phyloP scores from a whole-genome alignment of 1,140 invertebrate species.

The honey bee (Apis mellifera) region DNA sequence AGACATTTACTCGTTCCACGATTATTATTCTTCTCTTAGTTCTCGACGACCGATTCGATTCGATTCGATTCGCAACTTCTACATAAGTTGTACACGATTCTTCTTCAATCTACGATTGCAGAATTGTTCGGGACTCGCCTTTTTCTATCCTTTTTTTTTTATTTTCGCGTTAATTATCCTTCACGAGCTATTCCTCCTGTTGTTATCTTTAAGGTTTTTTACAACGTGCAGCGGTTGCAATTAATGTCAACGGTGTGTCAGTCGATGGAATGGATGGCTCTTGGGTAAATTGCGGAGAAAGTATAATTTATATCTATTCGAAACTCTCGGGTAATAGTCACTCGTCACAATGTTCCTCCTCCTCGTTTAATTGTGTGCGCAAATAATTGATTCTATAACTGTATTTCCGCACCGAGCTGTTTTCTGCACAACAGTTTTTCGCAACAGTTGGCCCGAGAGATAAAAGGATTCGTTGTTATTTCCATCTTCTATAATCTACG shows the following conservation, averaged over 20 bases:
- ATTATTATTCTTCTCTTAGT: not conserved
- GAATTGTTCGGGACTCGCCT: too few species aligned
- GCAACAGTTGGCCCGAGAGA: not conserved
- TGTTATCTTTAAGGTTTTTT: conserved; percentile 24
- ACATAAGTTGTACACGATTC: too few species aligned
- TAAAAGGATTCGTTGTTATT: conserved; percentile 12
- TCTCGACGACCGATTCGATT: not conserved
- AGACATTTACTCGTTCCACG: conserved; percentile 3
- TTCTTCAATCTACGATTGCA: too few species aligned
- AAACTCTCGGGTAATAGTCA: not conserved
- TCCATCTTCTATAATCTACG: not conserved
- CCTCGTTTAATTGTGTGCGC: conserved; percentile 22
- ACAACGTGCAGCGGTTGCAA: conserved; percentile 10
- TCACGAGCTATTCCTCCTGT: not conserved
- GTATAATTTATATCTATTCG: conserved; percentile 25
- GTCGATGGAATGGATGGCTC: not conserved
- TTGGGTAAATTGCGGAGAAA: conserved; percentile 13
- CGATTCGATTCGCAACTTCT: not conserved
- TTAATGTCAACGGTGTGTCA: conserved; percentile 36
- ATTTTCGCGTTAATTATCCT: conserved; percentile 10
- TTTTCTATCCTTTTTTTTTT: too few species aligned
- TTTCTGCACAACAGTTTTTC: not conserved
- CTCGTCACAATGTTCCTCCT: not conserved
- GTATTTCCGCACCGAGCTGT: not conserved
- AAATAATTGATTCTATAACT: not conserved